A percentile compares a stretch with the other conserved stretches of the same genome.
Evolutionary conservation across 2,888 invertebrate genomes (phyloP).

Genomic region (Argyra leucocephala): DNA sequence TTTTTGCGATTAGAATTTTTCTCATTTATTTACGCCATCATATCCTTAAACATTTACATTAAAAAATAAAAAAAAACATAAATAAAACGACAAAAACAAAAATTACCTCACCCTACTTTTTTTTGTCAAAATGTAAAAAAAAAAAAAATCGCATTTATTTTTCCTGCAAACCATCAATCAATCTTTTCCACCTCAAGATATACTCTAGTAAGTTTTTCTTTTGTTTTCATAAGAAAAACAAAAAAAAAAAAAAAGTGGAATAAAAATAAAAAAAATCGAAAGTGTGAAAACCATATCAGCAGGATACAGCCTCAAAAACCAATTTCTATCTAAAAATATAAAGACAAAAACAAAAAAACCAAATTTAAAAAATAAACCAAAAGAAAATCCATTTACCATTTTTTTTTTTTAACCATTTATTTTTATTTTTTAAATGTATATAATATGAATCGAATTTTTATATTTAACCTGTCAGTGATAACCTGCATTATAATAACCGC

Average conservation of each 20-base stretch:
- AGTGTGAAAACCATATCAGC: constrained; percentile 6
- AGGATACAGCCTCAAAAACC: constrained; percentile 6
- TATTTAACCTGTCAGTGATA: no score
- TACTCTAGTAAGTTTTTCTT: no score
- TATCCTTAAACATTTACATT: background rate
- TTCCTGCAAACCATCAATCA: constrained; percentile 2
- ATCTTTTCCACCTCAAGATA: background rate
- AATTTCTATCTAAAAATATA: background rate
- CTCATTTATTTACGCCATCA: background rate
- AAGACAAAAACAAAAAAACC: background rate
- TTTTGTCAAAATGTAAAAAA: background rate
- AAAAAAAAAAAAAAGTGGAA: background rate
- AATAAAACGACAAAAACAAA: background rate
- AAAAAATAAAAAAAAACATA: background rate
- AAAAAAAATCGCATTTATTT: background rate
- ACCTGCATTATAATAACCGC: no score
- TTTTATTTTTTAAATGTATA: no score
- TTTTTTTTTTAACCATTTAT: no score
- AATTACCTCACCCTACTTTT: background rate
- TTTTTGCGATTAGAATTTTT: background rate
- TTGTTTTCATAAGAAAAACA: background rate
- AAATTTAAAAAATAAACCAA: background rate
- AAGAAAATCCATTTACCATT: background rate
- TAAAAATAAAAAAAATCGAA: background rate
- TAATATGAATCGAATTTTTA: background rate